Percentiles rank a stretch among this genome's conserved stretches.
Evolutionary conservation across 2,888 invertebrate species (phyloP).

Genomic region (Hyposoter didymator): DNA sequence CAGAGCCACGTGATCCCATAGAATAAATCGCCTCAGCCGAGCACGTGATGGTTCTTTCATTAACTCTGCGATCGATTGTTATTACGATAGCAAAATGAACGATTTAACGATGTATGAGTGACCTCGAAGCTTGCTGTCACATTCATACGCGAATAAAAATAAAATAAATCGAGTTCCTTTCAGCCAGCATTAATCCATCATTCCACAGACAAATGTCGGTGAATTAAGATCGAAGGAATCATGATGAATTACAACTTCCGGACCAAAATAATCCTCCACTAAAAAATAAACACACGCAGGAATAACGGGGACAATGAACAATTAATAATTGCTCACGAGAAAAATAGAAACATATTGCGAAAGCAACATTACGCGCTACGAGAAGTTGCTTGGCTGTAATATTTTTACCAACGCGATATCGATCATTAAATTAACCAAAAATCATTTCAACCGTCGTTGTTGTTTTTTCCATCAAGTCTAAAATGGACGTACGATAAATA

Average conservation of each 20-base stretch:
- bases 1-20: not conserved
- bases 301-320: not conserved
- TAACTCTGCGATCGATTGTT: not conserved
- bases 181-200: not conserved
- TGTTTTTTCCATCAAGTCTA: not conserved
- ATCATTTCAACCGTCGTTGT: not conserved
- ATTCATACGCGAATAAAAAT: not conserved
- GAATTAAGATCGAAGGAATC: not conserved
- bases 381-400: not conserved
- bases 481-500: not conserved
- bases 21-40: not conserved
- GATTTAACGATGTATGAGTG: not conserved
- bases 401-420: not conserved
- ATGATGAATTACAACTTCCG: slow-evolving; percentile 9
- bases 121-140: not conserved
- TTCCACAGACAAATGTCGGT: not conserved
- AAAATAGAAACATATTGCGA: not conserved
- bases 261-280: not conserved
- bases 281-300: not conserved
- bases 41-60: not conserved
- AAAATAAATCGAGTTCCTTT: not conserved
- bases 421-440: not conserved
- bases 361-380: too few relatives aligned
- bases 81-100: not conserved
- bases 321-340: not conserved